Conservation (phyloP, 2,113 vertebrate species). For the Morphnarchus princeps region DNA sequence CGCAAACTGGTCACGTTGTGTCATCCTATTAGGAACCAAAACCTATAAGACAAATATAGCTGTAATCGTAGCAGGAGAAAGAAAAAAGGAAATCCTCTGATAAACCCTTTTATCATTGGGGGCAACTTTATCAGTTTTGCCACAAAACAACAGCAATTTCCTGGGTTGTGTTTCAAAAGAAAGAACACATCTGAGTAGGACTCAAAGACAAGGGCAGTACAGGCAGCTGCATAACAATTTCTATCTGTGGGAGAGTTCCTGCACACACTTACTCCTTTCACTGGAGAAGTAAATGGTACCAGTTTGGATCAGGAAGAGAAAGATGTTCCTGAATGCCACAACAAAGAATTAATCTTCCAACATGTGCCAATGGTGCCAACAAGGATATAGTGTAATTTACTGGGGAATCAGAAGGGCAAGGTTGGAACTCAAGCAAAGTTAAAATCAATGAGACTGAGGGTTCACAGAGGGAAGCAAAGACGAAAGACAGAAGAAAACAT, state of each 20-base stretch:
- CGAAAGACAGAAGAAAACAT: conserved; percentile 43
- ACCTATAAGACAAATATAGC: not conserved
- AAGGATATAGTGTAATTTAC: conserved; percentile 42
- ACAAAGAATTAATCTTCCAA: conserved; percentile 38
- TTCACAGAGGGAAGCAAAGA: conserved; percentile 39
- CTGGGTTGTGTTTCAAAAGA: not conserved
- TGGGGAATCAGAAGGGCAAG: conserved; percentile 18
- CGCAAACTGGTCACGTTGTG: not conserved
- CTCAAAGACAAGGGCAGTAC: not conserved
- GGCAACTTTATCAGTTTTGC: not conserved
- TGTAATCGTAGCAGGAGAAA: not conserved
- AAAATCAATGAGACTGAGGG: conserved; percentile 38
- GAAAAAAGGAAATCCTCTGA: not conserved
- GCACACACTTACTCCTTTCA: not conserved
- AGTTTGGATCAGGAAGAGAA: conserved; percentile 23
- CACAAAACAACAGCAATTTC: not conserved
- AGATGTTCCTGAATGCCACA: conserved; percentile 27
- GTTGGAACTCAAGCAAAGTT: conserved; percentile 35
- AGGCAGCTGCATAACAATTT: conserved; percentile 9
- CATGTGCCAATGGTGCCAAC: not conserved
- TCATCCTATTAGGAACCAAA: not conserved
- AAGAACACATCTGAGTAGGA: not conserved
- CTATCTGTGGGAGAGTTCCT: not conserved
- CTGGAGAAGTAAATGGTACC: not conserved
- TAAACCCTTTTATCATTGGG: not conserved